Conservation (phyloP, 1,140 invertebrate genomes). For the Trachymyrmex cornetzi region DNA sequence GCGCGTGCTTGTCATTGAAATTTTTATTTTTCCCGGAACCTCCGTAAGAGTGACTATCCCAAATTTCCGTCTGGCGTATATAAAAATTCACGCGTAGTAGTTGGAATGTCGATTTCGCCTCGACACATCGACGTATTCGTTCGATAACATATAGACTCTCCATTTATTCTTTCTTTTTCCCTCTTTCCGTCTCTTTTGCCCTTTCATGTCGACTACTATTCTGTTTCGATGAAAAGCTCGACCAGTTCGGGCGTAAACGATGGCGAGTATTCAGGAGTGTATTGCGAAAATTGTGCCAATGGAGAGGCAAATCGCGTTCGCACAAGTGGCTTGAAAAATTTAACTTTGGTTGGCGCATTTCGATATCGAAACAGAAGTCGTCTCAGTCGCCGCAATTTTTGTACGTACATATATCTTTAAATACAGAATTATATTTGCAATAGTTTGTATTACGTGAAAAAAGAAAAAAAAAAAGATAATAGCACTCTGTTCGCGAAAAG, state of each 20-base stretch:
- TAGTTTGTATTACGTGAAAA: background rate
- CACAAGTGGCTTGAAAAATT: conserved; percentile 71
- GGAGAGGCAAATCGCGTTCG: conserved; percentile 72
- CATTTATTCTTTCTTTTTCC: conserved; percentile 35
- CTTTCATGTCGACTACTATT: conserved; percentile 56
- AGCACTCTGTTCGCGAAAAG: background rate
- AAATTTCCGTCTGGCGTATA: conserved; percentile 50
- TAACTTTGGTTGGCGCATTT: conserved; percentile 61
- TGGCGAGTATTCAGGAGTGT: conserved; percentile 71
- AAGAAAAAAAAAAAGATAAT: background rate
- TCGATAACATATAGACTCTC: conserved; percentile 46
- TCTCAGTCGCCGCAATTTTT: conserved; percentile 4
- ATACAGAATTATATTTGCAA: background rate
- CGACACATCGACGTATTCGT: conserved; percentile 52
- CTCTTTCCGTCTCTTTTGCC: conserved; percentile 50
- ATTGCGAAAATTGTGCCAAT: conserved; percentile 73
- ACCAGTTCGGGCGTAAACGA: conserved; percentile 64
- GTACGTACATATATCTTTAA: conserved; percentile 31
- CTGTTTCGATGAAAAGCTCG: conserved; percentile 66
- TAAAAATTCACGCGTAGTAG: conserved; percentile 54
- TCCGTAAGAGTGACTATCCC: conserved; percentile 1
- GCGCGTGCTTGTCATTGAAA: background rate
- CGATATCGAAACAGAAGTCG: conserved; percentile 35
- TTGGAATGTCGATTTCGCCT: conserved; percentile 46
- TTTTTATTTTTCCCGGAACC: conserved; percentile 19